A percentile compares a stretch with the other conserved stretches of the same genome.
Conservation (phyloP, 2,888 invertebrate genomes). For the Drosophila subquinaria region DNA sequence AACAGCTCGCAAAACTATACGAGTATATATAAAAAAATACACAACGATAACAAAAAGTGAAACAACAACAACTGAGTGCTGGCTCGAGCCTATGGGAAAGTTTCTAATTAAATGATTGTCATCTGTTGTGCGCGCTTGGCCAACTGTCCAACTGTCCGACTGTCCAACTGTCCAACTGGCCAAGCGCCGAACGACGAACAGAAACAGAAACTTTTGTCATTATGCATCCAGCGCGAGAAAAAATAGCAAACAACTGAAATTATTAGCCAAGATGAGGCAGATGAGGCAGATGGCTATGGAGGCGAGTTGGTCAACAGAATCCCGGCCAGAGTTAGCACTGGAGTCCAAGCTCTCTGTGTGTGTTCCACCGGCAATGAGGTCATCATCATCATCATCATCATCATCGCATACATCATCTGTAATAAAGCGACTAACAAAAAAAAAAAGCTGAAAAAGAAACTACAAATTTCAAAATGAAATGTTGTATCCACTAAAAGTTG, state of each 20-base stretch:
- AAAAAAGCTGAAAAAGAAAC: constrained; percentile 24
- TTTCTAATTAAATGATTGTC: constrained; percentile 85
- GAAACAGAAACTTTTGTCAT: constrained; percentile 78
- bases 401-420: constrained; percentile 74
- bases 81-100: constrained; percentile 84
- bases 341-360: constrained; percentile 26
- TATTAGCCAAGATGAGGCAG: constrained; percentile 78
- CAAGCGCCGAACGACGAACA: constrained; percentile 37
- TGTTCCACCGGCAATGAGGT: constrained; percentile 71
- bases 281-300: constrained; percentile 58
- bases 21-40: constrained; percentile 40
- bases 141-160: constrained; percentile 42
- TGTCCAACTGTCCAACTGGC: constrained; percentile 38
- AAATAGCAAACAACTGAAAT: constrained; percentile 68
- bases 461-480: constrained; percentile 45
- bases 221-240: constrained; percentile 68
- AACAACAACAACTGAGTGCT: constrained; percentile 50
- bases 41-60: constrained; percentile 46
- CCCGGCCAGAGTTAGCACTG: constrained; percentile 17
- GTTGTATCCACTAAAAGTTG: constrained; percentile 48
- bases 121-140: constrained; percentile 67
- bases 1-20: constrained; percentile 80
- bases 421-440: constrained; percentile 51
- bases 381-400: constrained; percentile 52
- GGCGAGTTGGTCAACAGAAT: constrained; percentile 50